Evolutionary conservation across 2,113 vertebrate genomes (phyloP), one percentile per base, ranked within the genome.

Genomic region (Petaurus breviceps): DNA sequence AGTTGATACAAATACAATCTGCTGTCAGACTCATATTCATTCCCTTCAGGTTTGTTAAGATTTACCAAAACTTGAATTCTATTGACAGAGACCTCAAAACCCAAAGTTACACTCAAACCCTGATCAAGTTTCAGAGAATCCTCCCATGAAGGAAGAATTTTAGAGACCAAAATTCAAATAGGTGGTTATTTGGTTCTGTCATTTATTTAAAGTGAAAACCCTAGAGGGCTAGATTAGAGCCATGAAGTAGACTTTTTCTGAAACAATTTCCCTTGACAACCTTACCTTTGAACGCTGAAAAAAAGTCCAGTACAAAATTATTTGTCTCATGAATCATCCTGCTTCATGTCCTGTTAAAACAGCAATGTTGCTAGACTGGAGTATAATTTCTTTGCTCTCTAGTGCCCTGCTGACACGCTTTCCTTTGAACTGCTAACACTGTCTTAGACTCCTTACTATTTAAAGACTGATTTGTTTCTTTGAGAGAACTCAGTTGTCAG

Each of bases 391-490:
- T 92, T 57, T 84, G 52, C 93, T 97, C 89, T 46, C 77, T n/a
- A 54, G 0, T 52, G 96, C 51, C 94, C 96, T 3, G 8, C 50
- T 96, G 94, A 94, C 91, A 50, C 0, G 50, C 3, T 93, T 95
- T 95, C 50, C 19, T 47, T 22, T 4, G 91, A 53, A 94, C 7
- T 51, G 25, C 89, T 37, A 89, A 47, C 84, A 77, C 61, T 92
- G 51, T 51, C 68, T 51, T 97, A 92, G 55, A 93, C 92, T 52
- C 96, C 54, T 92, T 49, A 46, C 4, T 10, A 95, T 91, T 77
- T 43, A 96, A 98, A 25, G 96, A 89, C 31, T 89, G 92, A 97
- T 92, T 46, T 95, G 93, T n/a, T 96, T 92, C 95, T 96, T 97
- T 84, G 31, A 92, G 95, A 23, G 51, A 95, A 94, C 92, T 97